Percentiles rank a stretch among this genome's conserved stretches.
phyloP scores from a whole-genome alignment of 1,140 invertebrate genomes.

The Drosophila asahinai region DNA sequence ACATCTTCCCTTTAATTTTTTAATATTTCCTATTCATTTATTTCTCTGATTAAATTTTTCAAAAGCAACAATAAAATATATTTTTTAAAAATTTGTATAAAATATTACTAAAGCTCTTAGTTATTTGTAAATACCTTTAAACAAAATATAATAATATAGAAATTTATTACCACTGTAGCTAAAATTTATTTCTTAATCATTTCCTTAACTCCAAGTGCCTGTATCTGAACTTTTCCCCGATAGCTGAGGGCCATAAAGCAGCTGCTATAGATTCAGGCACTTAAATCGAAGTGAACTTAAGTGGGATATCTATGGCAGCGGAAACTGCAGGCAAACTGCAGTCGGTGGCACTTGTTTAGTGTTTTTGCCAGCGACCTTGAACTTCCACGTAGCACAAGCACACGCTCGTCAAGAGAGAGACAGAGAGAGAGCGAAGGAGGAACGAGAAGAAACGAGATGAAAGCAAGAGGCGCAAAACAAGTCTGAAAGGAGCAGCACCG shows the following conservation, averaged over 20 bases:
- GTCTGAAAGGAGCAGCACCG: slow-evolving; percentile 1
- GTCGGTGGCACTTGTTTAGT: slow-evolving; percentile 29
- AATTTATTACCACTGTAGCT: not conserved
- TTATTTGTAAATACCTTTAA: not conserved
- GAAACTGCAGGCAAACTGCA: slow-evolving; percentile 29
- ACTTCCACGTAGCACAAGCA: slow-evolving; percentile 23
- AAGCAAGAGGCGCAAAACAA: not conserved
- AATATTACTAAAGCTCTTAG: too few species aligned
- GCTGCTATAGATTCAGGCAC: slow-evolving; percentile 6
- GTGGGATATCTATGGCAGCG: slow-evolving; percentile 19
- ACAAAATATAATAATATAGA: not conserved
- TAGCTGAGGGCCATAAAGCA: not conserved
- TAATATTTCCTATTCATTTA: too few species aligned
- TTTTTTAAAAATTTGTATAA: too few species aligned
- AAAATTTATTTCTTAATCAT: not conserved
- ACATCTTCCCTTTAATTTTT: too few species aligned
- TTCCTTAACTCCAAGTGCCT: not conserved
- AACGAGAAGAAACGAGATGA: not conserved
- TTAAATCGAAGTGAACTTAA: slow-evolving; percentile 20
- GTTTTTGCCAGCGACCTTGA: slow-evolving; percentile 37
- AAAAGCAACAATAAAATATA: too few species aligned
- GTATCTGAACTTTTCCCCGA: too few species aligned
- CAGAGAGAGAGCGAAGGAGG: too few species aligned
- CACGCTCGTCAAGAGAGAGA: slow-evolving; percentile 1
- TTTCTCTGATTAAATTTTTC: too few species aligned